Evolutionary conservation across 1,140 invertebrate species (phyloP), one percentile per base, ranked within the genome.

Genomic region (Saxidomus purpurata): DNA sequence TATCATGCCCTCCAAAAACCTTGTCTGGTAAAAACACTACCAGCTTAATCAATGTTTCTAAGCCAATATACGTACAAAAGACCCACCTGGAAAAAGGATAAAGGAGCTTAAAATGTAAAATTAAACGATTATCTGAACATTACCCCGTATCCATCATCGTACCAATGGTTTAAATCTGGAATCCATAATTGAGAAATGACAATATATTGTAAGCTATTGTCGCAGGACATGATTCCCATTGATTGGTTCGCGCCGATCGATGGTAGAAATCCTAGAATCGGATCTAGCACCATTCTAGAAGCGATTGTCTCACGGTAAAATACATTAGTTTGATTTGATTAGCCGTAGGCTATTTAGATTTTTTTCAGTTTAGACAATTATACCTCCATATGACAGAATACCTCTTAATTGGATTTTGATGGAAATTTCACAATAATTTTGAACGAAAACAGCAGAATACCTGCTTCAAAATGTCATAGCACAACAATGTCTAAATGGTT

Each of bases 281-380:
- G 36, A 82, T 82, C 61, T 63, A 63, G 31, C 36, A 13, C 55
- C 3, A 34, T 40, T 40, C 61, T n/a, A 28, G n/a, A 67, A 82
- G 52, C 31, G 13, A 43, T 40, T 63, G 61, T 63, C 34, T 67
- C 80, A 36, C 55, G 52, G 80, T 22, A 82, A 82, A 82, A 82
- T 67, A 67, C 80, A 82, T 82, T 82, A 82, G 52, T 82, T 67
- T 82, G 52, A 82, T 82, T 82, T 82, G 80, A 82, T 82, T 82
- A 59, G 80, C 80, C 59, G 40, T 59, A 31, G 80, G 80, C 80
- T 36, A 59, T 82, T 82, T 79, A 79, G 76, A 82, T 82, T 63
- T 63, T 63, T 40, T 40, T 63, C 52, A 34, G 13, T 28, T 82
- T 43, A 61, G 40, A 82, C 49, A 82, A 82, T 67, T 40, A 82